phyloP scores from a whole-genome alignment of 2,888 invertebrate genomes.

The Diarsia mendica region DNA sequence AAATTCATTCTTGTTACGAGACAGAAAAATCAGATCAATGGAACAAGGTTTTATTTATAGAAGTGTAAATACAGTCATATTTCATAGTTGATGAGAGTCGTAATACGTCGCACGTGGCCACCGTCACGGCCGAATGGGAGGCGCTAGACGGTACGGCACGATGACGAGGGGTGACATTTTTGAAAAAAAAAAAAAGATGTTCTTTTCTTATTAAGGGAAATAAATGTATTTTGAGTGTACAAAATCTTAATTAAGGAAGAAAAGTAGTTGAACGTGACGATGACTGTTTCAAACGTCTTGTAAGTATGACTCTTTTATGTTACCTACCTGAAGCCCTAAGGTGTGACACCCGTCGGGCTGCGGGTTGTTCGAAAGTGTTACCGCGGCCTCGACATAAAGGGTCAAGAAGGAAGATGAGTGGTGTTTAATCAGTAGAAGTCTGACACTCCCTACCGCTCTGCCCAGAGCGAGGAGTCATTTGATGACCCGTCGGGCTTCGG shows the following conservation, averaged over 20 bases:
- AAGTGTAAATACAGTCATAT: conserved; percentile 34
- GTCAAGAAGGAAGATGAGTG: too few species aligned
- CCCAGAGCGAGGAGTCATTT: too few species aligned
- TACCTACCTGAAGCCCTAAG: too few species aligned
- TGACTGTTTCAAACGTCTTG: neutral
- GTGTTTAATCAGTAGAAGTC: too few species aligned
- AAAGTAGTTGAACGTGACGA: neutral
- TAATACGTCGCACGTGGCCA: conserved; percentile 46
- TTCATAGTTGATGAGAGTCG: conserved; percentile 47
- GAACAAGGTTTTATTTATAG: conserved; percentile 44
- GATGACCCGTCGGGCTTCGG: too few species aligned
- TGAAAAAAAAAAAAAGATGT: neutral
- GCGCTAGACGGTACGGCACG: neutral
- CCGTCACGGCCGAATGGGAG: conserved; percentile 23
- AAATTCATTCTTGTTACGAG: too few species aligned
- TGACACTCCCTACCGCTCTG: too few species aligned
- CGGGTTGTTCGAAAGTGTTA: too few species aligned
- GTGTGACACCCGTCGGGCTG: too few species aligned
- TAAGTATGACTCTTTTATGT: neutral
- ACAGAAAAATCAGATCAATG: conserved; percentile 15
- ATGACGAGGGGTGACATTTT: conserved; percentile 4
- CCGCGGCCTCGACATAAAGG: too few species aligned
- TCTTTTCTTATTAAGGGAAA: conserved; percentile 13
- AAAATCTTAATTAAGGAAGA: neutral
- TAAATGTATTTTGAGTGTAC: neutral